A percentile compares a stretch with the other conserved stretches of the same genome.
These are phyloP conservation scores for Pitangus sulphuratus DNA, from an alignment of 2,797 vertebrate genomes.

Conservation along the genomic window DNA sequence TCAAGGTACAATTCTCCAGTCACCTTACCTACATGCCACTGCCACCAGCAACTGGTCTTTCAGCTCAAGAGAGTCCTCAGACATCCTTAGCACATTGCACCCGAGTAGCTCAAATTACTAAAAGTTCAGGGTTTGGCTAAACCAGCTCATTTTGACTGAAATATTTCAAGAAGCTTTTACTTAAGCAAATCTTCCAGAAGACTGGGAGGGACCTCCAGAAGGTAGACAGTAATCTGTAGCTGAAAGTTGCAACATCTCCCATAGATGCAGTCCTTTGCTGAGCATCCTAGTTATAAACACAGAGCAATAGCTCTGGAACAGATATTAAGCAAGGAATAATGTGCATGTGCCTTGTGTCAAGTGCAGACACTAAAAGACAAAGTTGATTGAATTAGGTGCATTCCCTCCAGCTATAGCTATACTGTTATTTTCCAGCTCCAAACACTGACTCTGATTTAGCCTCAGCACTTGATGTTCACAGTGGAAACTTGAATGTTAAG, in stretches of 20 bases:
- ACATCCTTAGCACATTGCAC: not conserved
- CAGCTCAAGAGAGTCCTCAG: not conserved
- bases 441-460: not conserved
- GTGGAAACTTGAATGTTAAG: no score
- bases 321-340: not conserved
- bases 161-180: not conserved
- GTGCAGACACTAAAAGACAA: not conserved
- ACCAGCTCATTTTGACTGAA: not conserved
- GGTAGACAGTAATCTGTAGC: not conserved
- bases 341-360: not conserved
- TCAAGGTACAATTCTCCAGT: not conserved
- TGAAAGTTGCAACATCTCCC: not conserved
- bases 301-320: not conserved
- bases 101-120: not conserved
- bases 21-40: not conserved
- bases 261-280: not conserved
- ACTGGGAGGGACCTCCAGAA: not conserved
- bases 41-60: not conserved
- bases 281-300: not conserved
- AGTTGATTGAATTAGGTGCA: not conserved
- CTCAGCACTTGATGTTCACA: not conserved
- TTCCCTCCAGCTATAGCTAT: not conserved
- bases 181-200: not conserved
- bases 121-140: not conserved
- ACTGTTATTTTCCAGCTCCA: not conserved